Conservation (phyloP, 2,888 invertebrate genomes). For the Rhorus exstirpatorius region DNA sequence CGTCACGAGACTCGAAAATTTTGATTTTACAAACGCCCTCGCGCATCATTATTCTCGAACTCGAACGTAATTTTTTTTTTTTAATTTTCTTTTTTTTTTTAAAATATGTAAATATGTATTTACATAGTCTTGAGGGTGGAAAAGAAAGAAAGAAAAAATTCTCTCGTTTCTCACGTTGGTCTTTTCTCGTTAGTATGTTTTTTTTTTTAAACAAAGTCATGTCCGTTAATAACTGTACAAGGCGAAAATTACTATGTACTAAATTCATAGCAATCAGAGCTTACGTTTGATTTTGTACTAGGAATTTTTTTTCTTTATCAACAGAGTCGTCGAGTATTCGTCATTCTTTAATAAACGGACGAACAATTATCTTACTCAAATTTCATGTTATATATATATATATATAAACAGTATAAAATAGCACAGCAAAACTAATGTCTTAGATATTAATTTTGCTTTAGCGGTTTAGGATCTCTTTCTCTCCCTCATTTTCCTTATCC, state of each 20-base stretch:
- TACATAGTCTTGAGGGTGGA: conserved; percentile 51
- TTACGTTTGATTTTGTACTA: conserved; percentile 70
- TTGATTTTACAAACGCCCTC: conserved; percentile 18
- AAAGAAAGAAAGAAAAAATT: not conserved
- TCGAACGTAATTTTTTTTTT: conserved; percentile 14
- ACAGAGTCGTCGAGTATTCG: conserved; percentile 38
- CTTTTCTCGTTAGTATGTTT: conserved; percentile 19
- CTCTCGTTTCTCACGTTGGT: conserved; percentile 24
- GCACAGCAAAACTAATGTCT: conserved; percentile 62
- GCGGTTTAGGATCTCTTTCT: conserved; percentile 33
- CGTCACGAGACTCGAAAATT: conserved; percentile 29
- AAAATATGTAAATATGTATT: conserved; percentile 59
- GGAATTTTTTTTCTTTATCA: conserved; percentile 40
- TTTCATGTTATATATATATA: conserved; percentile 53
- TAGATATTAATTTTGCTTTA: conserved; percentile 59
- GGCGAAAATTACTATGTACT: conserved; percentile 67
- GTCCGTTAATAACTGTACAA: conserved; percentile 65
- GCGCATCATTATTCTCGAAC: not conserved
- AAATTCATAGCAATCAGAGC: conserved; percentile 64
- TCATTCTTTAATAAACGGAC: conserved; percentile 22
- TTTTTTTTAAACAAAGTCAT: conserved; percentile 21
- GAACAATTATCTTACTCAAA: conserved; percentile 47
- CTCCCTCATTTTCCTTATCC: conserved; percentile 2
- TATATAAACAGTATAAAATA: conserved; percentile 68
- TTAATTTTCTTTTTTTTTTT: no score